Evolutionary conservation across 2,888 invertebrate species (phyloP).

Genomic region (Hipparchia semele): DNA sequence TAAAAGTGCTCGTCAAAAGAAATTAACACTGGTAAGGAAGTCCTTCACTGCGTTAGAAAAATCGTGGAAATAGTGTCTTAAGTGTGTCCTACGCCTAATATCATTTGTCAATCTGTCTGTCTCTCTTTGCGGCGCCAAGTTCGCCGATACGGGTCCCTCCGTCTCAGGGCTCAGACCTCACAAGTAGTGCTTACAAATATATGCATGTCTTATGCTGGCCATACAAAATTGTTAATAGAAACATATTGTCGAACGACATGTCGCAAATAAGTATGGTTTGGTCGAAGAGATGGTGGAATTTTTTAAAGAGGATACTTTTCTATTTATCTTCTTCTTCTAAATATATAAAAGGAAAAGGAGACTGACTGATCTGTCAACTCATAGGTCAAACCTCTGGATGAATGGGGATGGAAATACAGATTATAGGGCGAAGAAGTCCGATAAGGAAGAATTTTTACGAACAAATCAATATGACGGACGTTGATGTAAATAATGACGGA

Average conservation of each 20-base stretch:
- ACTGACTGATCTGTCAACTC: too few species aligned
- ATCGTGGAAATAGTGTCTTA: neutral
- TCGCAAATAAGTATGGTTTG: neutral
- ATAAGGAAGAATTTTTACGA: too few species aligned
- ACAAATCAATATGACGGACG: too few species aligned
- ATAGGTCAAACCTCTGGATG: too few species aligned
- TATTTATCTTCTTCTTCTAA: too few species aligned
- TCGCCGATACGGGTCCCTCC: constrained; percentile 7
- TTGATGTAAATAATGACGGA: too few species aligned
- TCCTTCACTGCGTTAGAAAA: neutral
- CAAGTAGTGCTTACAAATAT: constrained; percentile 1
- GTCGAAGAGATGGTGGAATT: neutral
- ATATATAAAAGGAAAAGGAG: too few species aligned
- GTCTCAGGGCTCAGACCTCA: constrained; percentile 6
- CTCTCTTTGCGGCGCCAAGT: neutral
- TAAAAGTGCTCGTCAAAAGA: too few species aligned
- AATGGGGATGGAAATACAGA: too few species aligned
- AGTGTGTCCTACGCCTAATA: constrained; percentile 1
- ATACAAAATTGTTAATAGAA: neutral
- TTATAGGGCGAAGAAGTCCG: too few species aligned
- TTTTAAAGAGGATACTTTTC: neutral
- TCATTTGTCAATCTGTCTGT: neutral
- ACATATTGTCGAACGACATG: neutral
- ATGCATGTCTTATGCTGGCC: neutral
- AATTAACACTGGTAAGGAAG: too few species aligned